Evolutionary conservation across 2,797 vertebrate genomes (phyloP).

Genomic region (Choloepus didactylus): DNA sequence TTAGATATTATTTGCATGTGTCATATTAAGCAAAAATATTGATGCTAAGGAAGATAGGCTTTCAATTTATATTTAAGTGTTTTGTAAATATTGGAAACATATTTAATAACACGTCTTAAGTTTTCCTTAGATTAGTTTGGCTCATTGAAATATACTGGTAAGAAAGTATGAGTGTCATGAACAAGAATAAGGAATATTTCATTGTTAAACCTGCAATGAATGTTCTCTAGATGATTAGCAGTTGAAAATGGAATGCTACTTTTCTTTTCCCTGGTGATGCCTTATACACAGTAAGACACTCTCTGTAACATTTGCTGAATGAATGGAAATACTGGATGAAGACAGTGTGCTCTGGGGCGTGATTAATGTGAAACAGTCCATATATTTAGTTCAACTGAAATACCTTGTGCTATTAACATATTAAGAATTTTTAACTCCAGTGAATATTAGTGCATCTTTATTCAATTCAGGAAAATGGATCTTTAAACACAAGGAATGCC

Average conservation of each 20-base stretch:
- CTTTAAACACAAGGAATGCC: constrained; percentile 55
- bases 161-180: background rate
- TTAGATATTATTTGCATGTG: background rate
- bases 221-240: background rate
- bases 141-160: background rate
- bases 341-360: background rate
- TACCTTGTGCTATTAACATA: background rate
- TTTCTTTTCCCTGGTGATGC: background rate
- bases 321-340: background rate
- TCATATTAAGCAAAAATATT: background rate
- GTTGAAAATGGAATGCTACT: background rate
- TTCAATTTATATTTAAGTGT: background rate
- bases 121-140: background rate
- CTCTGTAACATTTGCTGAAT: background rate
- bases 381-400: constrained; percentile 1
- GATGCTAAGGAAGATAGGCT: background rate
- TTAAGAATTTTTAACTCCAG: constrained; percentile 33
- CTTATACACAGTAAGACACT: background rate
- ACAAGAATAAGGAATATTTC: background rate
- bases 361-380: background rate
- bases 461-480: constrained; percentile 26
- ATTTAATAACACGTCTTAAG: background rate
- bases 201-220: background rate
- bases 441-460: constrained; percentile 57
- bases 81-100: background rate